Evolutionary conservation across 2,797 vertebrate genomes (phyloP), one percentile per base, ranked within the genome.

Genomic region (Eleutherodactylus coqui): DNA sequence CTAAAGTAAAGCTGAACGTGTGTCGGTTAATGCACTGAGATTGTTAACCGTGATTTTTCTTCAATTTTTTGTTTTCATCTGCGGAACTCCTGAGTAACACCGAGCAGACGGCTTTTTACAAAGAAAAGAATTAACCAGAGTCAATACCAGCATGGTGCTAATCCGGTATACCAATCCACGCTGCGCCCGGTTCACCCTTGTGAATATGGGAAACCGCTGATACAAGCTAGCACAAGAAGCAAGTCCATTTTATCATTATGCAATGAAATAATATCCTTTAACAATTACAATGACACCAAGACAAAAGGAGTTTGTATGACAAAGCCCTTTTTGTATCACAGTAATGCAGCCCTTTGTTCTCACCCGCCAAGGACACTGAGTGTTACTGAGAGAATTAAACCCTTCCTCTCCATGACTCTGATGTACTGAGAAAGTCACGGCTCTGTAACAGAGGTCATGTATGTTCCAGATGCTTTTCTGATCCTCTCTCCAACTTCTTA

Each of bases 261-360:
- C 51, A 79, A 38, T 83, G 58, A 55, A 82, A 82, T 49, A 0
- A 53, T 72, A 60, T 72, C 47, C 62, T 17, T 47, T 24, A 72
- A 83, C 43, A 81, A 79, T 36, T 62, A 36, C 75, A 34, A 60
- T 34, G 34, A 76, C 45, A 34, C 72, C 6, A 47, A 38, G 32
- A 78, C 38, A 62, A 38, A 60, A 78, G 34, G 5, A 32, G 11
- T 41, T 45, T 32, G 34, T 72, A 11, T 49, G 81, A 85, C 72
- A 77, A 81, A 85, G 79, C 58, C 24, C n/a, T 79, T 17, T 64
- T 19, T 88, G 84, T 58, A 38, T 34, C 43, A 47, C 41, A 72
- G 79, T 32, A 69, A 58, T 32, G 64, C 32, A 82, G 67, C 29
- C 76, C 51, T 80, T 47, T 49, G 51, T 73, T 55, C 67, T 73